Evolutionary conservation across 2,888 invertebrate genomes (phyloP).

Genomic region (Dendrolimus pini): DNA sequence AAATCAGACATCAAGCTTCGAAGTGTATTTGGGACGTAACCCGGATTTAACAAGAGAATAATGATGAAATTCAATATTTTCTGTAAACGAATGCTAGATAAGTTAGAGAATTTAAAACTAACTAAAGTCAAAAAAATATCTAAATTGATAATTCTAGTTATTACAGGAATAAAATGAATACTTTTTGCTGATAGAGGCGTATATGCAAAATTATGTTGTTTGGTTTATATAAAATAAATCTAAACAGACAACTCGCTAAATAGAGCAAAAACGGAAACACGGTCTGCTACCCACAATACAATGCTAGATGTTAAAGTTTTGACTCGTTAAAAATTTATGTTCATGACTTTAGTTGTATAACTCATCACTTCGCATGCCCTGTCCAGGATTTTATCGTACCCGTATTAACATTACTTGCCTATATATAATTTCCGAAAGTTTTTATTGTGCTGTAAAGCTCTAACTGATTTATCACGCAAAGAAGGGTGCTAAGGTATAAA

Average conservation of each 20-base stretch:
- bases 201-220: too few relatives aligned
- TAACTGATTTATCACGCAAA: conserved; percentile 7
- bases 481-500: neutral
- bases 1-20: too few relatives aligned
- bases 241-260: conserved; percentile 14
- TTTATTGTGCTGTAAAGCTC: conserved; percentile 9
- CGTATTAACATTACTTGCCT: conserved; percentile 17
- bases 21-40: too few relatives aligned
- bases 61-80: too few relatives aligned
- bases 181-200: too few relatives aligned
- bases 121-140: neutral
- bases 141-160: neutral
- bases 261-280: conserved; percentile 19
- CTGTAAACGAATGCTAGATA: too few relatives aligned
- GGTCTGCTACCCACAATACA: conserved; percentile 19
- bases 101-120: too few relatives aligned
- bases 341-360: conserved; percentile 26
- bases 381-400: conserved; percentile 21
- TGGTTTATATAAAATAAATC: too few relatives aligned
- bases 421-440: conserved; percentile 14
- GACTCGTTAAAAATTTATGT: conserved; percentile 44
- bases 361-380: conserved; percentile 30
- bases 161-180: too few relatives aligned
- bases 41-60: too few relatives aligned
- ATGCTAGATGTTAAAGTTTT: conserved; percentile 38